These are phyloP conservation scores for Dasypus novemcinctus DNA, from an alignment of 2,113 vertebrate genomes.

Conservation along the genomic window DNA sequence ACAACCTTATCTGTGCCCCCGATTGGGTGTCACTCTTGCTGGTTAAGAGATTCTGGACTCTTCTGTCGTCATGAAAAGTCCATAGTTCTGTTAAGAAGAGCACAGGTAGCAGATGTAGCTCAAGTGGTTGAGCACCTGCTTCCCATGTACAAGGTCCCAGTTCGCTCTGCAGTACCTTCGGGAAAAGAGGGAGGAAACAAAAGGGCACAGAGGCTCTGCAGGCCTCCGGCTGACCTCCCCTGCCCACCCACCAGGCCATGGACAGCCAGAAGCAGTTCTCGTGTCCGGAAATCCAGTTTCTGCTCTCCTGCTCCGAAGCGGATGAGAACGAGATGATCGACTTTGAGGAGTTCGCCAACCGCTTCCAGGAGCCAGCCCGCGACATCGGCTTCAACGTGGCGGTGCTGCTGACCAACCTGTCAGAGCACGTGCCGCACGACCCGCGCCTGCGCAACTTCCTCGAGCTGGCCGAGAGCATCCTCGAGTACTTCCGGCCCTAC, in stretches of 20 bases:
- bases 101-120: neutral
- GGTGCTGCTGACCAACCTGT: conserved; percentile 94
- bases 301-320: conserved; percentile 96
- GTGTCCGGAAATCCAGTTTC: conserved; percentile 93
- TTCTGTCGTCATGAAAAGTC: neutral
- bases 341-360: conserved; percentile 93
- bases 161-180: no score
- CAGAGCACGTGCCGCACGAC: conserved; percentile 96
- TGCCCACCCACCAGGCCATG: conserved; percentile 85
- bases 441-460: conserved; percentile 92
- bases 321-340: conserved; percentile 99
- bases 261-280: conserved; percentile 98
- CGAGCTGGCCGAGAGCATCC: conserved; percentile 91
- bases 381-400: conserved; percentile 98
- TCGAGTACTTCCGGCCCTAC: conserved; percentile 95
- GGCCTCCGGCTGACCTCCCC: neutral
- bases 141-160: no score
- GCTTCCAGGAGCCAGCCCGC: conserved; percentile 96
- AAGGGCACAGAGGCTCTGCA: neutral
- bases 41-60: neutral
- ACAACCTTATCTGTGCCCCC: neutral
- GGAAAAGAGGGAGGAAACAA: no score
- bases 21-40: neutral
- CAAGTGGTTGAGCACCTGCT: no score
- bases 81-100: neutral